phyloP scores from a whole-genome alignment of 2,797 vertebrate genomes.

The Sciaenops ocellatus region DNA sequence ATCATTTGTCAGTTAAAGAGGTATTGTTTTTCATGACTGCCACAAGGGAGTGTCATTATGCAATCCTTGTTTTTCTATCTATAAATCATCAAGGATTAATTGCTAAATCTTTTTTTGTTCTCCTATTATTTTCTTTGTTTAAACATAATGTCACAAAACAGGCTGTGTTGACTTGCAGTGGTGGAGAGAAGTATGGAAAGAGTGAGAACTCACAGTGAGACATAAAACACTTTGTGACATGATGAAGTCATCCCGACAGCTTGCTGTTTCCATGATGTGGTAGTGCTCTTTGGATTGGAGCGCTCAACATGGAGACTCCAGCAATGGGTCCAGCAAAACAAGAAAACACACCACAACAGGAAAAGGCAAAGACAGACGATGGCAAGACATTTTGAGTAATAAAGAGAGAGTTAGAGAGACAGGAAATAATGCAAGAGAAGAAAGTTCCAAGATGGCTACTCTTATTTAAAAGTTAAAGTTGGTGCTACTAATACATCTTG shows the following conservation, averaged over 20 bases:
- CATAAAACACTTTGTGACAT: constrained; percentile 77
- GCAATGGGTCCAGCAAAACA: constrained; percentile 57
- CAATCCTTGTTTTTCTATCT: constrained; percentile 18
- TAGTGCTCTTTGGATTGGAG: constrained; percentile 60
- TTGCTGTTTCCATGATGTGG: constrained; percentile 80
- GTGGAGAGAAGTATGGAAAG: constrained; percentile 69
- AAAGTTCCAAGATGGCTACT: constrained; percentile 20
- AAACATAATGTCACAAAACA: constrained; percentile 40
- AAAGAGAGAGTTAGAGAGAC: constrained; percentile 12
- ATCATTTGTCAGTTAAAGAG: constrained; percentile 59
- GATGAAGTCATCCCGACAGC: constrained; percentile 79
- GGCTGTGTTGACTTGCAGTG: constrained; percentile 40
- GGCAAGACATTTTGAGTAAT: constrained; percentile 27
- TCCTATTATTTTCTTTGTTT: constrained; percentile 21
- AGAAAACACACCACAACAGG: constrained; percentile 57
- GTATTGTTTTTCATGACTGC: constrained; percentile 38
- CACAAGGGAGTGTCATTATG: constrained; percentile 34
- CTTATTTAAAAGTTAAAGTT: constrained; percentile 15
- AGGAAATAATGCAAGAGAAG: constrained; percentile 34
- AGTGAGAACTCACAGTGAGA: constrained; percentile 68
- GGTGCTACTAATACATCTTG: not conserved
- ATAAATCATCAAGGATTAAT: constrained; percentile 40
- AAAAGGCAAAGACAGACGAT: constrained; percentile 49
- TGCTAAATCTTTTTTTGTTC: not conserved
- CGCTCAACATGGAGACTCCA: constrained; percentile 57